These are phyloP conservation scores for Cosmia pyralina DNA, from an alignment of 2,888 invertebrate genomes.

Conservation along the genomic window DNA sequence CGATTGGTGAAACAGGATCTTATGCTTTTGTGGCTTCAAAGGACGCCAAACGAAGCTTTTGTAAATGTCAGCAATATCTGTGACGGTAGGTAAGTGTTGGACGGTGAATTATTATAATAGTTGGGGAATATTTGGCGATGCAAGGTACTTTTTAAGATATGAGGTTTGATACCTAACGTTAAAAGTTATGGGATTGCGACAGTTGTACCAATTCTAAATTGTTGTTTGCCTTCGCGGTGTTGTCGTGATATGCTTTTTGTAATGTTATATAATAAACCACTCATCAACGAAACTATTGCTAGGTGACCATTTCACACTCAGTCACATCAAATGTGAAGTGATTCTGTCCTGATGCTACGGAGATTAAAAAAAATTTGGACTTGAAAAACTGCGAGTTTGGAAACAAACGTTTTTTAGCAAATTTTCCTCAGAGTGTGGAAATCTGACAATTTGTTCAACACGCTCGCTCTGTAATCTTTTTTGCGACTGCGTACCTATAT, in stretches of 20 bases:
- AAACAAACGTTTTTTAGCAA: neutral
- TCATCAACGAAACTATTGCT: constrained; percentile 63
- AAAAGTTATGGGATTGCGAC: constrained; percentile 37
- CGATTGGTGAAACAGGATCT: constrained; percentile 8
- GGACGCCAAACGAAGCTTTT: constrained; percentile 40
- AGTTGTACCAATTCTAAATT: constrained; percentile 53
- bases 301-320: constrained; percentile 35
- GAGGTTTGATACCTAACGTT: constrained; percentile 44
- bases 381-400: neutral
- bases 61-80: constrained; percentile 42
- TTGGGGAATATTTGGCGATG: constrained; percentile 52
- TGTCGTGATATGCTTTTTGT: constrained; percentile 51
- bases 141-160: constrained; percentile 56
- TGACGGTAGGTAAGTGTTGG: constrained; percentile 38
- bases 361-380: neutral
- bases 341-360: constrained; percentile 7
- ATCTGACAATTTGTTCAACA: constrained; percentile 31
- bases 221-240: constrained; percentile 59
- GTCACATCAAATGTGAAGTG: constrained; percentile 34
- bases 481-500: constrained; percentile 20
- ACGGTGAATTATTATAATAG: constrained; percentile 36
- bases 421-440: constrained; percentile 14
- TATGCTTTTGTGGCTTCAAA: constrained; percentile 52
- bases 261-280: constrained; percentile 27
- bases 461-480: constrained; percentile 25